Evolutionary conservation across 1,140 invertebrate species (phyloP).

Genomic region (Diuraphis noxia): DNA sequence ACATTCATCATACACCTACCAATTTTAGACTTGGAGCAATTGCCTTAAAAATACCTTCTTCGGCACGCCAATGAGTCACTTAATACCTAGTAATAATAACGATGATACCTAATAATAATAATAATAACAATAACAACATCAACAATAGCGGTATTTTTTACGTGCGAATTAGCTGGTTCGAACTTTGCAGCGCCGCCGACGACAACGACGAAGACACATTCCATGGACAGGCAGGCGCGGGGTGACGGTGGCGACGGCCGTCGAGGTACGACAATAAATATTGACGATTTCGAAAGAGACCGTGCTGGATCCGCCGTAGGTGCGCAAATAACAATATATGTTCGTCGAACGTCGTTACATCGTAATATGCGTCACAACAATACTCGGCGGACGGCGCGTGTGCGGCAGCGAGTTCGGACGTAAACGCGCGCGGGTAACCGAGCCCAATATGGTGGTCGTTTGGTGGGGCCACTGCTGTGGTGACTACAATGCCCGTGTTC

Average conservation of each 20-base stretch:
- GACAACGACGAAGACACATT: background rate
- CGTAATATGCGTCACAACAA: background rate
- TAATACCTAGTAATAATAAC: too few relatives aligned
- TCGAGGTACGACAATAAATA: background rate
- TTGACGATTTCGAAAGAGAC: background rate
- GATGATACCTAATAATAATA: background rate
- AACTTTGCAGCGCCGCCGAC: background rate
- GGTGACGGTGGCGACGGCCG: background rate
- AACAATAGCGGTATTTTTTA: background rate
- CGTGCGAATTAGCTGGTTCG: background rate
- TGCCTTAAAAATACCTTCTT: background rate
- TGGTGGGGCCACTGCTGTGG: constrained; percentile 36
- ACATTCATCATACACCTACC: background rate
- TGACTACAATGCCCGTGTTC: background rate
- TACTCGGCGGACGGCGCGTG: too few relatives aligned
- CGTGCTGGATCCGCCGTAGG: background rate
- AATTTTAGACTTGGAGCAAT: background rate
- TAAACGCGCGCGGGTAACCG: background rate
- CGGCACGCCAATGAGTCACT: background rate
- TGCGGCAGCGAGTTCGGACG: background rate
- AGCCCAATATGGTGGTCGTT: constrained; percentile 43
- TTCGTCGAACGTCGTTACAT: background rate
- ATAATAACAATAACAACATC: background rate
- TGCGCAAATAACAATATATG: background rate
- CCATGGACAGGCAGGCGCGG: too few relatives aligned